phyloP scores from a whole-genome alignment of 2,888 invertebrate species.

The Myathropa florea region DNA sequence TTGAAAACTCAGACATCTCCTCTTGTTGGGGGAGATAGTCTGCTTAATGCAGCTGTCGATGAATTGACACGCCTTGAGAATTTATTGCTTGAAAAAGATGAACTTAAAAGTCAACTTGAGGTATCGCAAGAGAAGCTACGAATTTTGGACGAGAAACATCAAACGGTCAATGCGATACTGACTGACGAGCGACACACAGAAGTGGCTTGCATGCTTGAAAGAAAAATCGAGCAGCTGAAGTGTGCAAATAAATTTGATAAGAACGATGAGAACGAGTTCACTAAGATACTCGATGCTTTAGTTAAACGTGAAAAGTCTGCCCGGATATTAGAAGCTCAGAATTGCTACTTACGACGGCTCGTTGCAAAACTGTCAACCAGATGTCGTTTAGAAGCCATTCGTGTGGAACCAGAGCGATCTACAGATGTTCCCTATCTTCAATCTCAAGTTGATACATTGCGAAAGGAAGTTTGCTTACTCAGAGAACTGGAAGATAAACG shows the following conservation, averaged over 20 bases:
- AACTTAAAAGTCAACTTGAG: conserved; percentile 72
- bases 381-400: conserved; percentile 69
- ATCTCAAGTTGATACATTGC: conserved; percentile 74
- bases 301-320: conserved; percentile 74
- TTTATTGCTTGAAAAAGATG: conserved; percentile 73
- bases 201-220: conserved; percentile 72
- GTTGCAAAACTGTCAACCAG: conserved; percentile 75
- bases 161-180: conserved; percentile 74
- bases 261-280: conserved; percentile 74
- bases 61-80: conserved; percentile 73
- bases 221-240: conserved; percentile 74
- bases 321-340: conserved; percentile 76
- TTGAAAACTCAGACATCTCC: not conserved
- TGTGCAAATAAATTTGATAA: conserved; percentile 73
- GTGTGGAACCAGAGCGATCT: conserved; percentile 74
- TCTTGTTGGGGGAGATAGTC: conserved; percentile 73
- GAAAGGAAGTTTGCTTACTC: conserved; percentile 74
- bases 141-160: conserved; percentile 72
- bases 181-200: conserved; percentile 73
- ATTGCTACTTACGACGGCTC: conserved; percentile 74
- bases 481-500: conserved; percentile 74
- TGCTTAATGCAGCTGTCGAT: conserved; percentile 74
- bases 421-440: conserved; percentile 75
- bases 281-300: conserved; percentile 66
- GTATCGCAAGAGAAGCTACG: conserved; percentile 72